phyloP scores from a whole-genome alignment of 2,113 vertebrate species.

The Dipodomys spectabilis region DNA sequence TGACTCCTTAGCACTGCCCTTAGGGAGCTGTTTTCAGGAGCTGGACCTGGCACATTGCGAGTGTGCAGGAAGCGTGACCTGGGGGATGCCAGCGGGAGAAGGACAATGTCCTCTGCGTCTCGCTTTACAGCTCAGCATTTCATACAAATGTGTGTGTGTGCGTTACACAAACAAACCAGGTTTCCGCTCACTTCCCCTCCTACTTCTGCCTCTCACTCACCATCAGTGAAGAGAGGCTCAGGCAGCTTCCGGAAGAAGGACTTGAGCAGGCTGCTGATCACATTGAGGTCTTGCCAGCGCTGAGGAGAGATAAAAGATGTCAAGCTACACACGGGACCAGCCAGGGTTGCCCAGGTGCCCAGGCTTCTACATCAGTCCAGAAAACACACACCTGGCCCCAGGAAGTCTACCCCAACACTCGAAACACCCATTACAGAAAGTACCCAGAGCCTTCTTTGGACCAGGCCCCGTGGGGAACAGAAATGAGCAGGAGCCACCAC shows the following conservation, averaged over 20 bases:
- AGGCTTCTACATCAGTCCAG: not conserved
- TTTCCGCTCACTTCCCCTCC: too few relatives aligned
- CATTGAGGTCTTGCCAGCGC: conserved; percentile 99
- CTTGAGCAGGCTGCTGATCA: conserved; percentile 97
- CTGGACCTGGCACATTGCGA: not conserved
- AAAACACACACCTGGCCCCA: not conserved
- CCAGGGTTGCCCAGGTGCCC: not conserved
- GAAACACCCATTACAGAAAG: too few relatives aligned
- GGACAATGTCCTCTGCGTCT: not conserved
- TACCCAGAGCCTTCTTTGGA: not conserved
- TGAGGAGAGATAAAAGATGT: conserved; percentile 69
- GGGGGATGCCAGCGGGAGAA: not conserved
- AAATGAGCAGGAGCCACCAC: not conserved
- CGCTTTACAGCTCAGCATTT: not conserved
- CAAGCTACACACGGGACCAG: too few relatives aligned
- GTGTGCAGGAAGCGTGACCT: not conserved
- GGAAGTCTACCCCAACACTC: not conserved
- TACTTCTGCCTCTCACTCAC: conserved; percentile 85
- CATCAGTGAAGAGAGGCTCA: conserved; percentile 97
- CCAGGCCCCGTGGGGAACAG: not conserved
- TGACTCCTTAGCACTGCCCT: not conserved
- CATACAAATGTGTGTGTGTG: too few relatives aligned
- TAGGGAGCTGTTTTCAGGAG: not conserved
- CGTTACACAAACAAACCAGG: too few relatives aligned
- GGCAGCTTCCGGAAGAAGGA: conserved; percentile 98